A percentile compares a stretch with the other conserved stretches of the same genome.
These are phyloP conservation scores for Mus caroli DNA, from an alignment of 2,797 vertebrate genomes.

Conservation along the genomic window DNA sequence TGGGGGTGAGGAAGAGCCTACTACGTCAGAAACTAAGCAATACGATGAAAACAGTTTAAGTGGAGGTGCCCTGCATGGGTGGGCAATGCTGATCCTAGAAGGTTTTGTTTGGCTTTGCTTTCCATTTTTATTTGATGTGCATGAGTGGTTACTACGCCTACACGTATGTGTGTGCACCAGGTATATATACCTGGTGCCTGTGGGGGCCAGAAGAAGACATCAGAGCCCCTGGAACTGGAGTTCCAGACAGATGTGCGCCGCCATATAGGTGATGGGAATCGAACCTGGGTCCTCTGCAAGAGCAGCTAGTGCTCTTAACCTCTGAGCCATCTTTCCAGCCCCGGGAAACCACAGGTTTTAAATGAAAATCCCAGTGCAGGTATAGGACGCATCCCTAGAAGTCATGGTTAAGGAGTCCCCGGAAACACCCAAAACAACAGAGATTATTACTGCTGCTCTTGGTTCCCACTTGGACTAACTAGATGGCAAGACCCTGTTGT, in stretches of 20 bases:
- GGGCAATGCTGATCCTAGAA: no score
- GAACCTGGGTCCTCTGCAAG: neutral
- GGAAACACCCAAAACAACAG: neutral
- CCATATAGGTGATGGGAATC: neutral
- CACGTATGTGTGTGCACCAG: no score
- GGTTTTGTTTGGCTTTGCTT: neutral
- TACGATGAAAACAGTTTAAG: neutral
- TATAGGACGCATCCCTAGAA: neutral
- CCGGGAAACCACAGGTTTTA: neutral
- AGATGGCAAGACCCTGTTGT: neutral
- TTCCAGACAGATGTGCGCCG: neutral
- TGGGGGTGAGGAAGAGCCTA: neutral
- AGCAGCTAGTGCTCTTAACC: neutral
- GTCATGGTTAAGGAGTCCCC: neutral
- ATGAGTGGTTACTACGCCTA: neutral
- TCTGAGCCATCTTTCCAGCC: neutral
- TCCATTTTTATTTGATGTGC: neutral
- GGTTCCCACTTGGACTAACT: neutral
- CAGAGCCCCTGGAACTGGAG: neutral
- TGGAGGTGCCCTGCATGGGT: neutral
- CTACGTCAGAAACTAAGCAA: neutral
- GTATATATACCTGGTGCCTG: neutral
- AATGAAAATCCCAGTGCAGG: neutral
- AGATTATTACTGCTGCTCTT: no score
- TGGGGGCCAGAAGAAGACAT: neutral